Conservation (phyloP, 2,113 vertebrate genomes). For the Mus pahari region DNA sequence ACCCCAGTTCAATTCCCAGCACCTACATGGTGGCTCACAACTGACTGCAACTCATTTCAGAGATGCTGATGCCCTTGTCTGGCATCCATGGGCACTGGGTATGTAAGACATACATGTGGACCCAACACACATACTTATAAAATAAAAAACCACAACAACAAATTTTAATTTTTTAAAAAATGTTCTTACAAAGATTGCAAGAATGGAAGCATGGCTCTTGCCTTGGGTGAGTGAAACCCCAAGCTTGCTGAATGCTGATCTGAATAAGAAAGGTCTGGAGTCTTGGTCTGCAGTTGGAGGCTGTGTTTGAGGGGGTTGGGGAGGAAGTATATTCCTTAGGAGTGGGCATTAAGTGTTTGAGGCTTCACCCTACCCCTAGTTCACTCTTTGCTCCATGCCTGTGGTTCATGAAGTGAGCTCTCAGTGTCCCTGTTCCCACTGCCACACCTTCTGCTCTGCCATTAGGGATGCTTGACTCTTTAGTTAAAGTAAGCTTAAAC, state of each 20-base stretch:
- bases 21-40: neutral
- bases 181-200: neutral
- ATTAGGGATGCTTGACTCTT: neutral
- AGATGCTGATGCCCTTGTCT: neutral
- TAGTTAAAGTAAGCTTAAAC: neutral
- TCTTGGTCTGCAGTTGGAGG: neutral
- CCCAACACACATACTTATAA: neutral
- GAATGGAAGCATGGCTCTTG: neutral
- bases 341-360: neutral
- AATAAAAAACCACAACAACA: neutral
- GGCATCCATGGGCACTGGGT: neutral
- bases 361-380: neutral
- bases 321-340: neutral
- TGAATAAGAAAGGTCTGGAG: neutral
- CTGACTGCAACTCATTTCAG: neutral
- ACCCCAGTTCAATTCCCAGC: neutral
- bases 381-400: neutral
- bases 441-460: neutral
- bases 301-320: neutral
- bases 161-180: neutral
- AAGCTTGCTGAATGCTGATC: neutral
- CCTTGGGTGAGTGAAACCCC: neutral
- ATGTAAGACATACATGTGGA: neutral
- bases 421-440: neutral
- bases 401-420: neutral